Percentiles rank a stretch among this genome's conserved stretches.
phyloP scores from a whole-genome alignment of 2,888 invertebrate genomes.

The Scaptomyza polygonia region DNA sequence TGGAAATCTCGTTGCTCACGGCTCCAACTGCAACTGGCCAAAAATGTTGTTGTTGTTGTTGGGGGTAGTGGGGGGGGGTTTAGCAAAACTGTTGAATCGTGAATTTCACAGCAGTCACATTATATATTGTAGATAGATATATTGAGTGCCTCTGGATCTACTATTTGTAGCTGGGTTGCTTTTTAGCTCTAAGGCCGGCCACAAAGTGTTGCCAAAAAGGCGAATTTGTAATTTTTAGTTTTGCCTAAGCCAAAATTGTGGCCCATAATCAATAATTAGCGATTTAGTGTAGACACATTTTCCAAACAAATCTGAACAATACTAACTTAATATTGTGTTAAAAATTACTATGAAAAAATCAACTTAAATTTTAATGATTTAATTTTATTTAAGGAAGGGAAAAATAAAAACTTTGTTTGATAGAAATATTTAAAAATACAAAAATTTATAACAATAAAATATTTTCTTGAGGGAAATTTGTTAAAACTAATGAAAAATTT shows the following conservation, averaged over 20 bases:
- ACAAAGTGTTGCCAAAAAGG: constrained; percentile 32
- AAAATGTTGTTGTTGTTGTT: no score
- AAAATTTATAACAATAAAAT: no score
- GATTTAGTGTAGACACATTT: constrained; percentile 10
- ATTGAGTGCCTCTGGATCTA: constrained; percentile 3
- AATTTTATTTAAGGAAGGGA: no score
- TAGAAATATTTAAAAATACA: no score
- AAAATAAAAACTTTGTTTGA: no score
- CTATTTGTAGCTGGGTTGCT: constrained; percentile 5
- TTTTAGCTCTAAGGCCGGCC: constrained; percentile 11
- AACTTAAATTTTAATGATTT: no score
- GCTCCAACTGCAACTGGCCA: constrained; percentile 26
- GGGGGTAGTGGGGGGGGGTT: no score
- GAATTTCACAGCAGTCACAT: constrained; percentile 77
- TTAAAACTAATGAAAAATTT: no score
- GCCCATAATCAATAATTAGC: constrained; percentile 52
- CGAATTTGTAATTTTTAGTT: constrained; percentile 36
- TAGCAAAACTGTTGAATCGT: constrained; percentile 71
- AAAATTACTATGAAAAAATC: no score
- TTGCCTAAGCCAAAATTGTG: constrained; percentile 9
- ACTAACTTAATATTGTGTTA: no score
- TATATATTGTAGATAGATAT: constrained; percentile 45
- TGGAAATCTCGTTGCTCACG: constrained; percentile 60
- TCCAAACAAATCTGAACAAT: no score
- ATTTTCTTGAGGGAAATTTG: no score